Percentiles rank a stretch among this genome's conserved stretches.
Evolutionary conservation across 2,113 vertebrate species (phyloP).

Genomic region (Tragelaphus scriptus): DNA sequence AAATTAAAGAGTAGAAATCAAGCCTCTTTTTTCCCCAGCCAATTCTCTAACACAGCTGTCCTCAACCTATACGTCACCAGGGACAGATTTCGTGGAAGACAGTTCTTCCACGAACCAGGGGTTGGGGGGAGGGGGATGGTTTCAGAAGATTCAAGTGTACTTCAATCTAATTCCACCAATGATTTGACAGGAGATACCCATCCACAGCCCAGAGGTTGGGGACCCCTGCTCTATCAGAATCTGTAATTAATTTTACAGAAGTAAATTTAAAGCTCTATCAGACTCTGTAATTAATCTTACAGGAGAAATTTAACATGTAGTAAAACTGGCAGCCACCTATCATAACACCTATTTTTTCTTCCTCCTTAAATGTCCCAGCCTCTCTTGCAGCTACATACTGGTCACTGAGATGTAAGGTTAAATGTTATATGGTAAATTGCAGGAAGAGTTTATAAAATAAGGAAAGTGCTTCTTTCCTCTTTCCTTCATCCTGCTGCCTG

Average conservation of each 20-base stretch:
- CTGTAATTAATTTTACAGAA: background rate
- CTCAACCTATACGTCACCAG: background rate
- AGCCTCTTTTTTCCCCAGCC: background rate
- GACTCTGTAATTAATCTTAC: background rate
- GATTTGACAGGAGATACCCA: background rate
- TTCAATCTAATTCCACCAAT: background rate
- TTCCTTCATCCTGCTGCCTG: background rate
- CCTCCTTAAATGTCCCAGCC: background rate
- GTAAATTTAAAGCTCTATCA: background rate
- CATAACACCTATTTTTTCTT: background rate
- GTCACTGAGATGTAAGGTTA: background rate
- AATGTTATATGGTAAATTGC: background rate
- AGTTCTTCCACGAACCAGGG: background rate
- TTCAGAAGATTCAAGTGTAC: background rate
- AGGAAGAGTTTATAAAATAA: background rate
- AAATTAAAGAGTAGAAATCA: background rate
- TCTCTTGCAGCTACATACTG: background rate
- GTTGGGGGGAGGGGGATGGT: background rate
- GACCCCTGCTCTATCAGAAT: background rate
- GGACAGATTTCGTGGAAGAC: background rate
- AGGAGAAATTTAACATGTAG: background rate
- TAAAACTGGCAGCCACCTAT: background rate
- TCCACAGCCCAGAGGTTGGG: background rate
- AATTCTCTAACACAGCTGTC: background rate
- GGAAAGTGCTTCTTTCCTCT: background rate